phyloP scores from a whole-genome alignment of 92 coral and sea anemone species.

The Parazoanthus atlanticus region DNA sequence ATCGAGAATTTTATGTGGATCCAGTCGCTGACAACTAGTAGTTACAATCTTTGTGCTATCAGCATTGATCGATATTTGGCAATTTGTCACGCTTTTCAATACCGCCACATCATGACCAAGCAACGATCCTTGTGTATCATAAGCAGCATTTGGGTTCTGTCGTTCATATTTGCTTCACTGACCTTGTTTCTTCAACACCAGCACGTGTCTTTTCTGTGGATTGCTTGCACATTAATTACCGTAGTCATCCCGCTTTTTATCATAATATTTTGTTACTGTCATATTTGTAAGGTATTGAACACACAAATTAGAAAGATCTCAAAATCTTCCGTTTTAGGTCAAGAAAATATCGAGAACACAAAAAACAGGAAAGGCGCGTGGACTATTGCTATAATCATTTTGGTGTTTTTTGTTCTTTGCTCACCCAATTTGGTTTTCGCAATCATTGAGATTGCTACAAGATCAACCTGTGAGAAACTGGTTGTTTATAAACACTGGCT shows the following conservation, averaged over 20 bases:
- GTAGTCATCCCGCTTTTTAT: conserved; percentile 19
- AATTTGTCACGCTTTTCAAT: conserved; percentile 1
- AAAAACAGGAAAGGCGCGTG: conserved; percentile 28
- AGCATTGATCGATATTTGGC: conserved; percentile 24
- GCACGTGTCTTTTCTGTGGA: conserved; percentile 10
- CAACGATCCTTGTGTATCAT: neutral
- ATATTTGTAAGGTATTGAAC: conserved; percentile 4
- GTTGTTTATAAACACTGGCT: conserved; percentile 31
- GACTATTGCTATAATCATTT: conserved; percentile 25
- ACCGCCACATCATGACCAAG: neutral
- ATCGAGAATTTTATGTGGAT: conserved; percentile 22
- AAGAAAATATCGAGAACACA: neutral
- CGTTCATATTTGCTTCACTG: conserved; percentile 14
- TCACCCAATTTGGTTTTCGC: conserved; percentile 37
- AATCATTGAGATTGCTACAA: neutral
- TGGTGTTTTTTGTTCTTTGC: conserved; percentile 7
- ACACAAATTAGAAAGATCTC: conserved; percentile 11
- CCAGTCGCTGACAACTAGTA: conserved; percentile 1
- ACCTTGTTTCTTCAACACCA: conserved; percentile 15
- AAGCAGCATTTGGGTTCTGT: neutral
- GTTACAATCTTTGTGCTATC: conserved; percentile 18
- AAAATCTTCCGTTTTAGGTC: neutral
- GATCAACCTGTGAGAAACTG: neutral
- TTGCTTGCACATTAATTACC: neutral
- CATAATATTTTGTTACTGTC: conserved; percentile 13